Conservation (phyloP, 2,113 vertebrate species). For the Vidua macroura region DNA sequence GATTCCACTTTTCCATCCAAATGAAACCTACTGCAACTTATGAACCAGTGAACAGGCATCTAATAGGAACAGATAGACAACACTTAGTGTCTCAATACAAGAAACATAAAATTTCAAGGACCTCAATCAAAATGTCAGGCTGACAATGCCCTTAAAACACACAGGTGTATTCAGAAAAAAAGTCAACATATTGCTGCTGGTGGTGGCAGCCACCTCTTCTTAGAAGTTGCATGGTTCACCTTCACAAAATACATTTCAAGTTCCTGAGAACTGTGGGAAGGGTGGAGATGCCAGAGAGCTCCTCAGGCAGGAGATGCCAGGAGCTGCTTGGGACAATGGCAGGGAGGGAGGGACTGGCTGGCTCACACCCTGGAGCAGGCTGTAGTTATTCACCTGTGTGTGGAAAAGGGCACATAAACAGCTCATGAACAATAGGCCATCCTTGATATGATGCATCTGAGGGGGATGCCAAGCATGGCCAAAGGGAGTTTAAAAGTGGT, state of each 20-base stretch:
- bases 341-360: not conserved
- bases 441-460: accelerated
- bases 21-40: not conserved
- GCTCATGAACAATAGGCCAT: not conserved
- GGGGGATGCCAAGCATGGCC: not conserved
- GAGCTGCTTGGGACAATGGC: accelerated
- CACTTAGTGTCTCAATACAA: not conserved
- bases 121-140: not conserved
- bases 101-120: not conserved
- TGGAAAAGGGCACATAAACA: not conserved
- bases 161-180: not conserved
- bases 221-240: not conserved
- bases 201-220: not conserved
- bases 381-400: not conserved
- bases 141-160: not conserved
- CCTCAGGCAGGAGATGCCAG: not conserved
- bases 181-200: not conserved
- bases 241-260: accelerated
- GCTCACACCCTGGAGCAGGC: accelerated
- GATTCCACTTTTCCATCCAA: not conserved
- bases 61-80: not conserved
- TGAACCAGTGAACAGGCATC: not conserved
- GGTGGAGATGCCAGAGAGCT: not conserved
- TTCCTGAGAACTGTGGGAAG: not conserved
- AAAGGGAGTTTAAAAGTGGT: not conserved